These are phyloP conservation scores for Meta bourneti DNA, from an alignment of 2,888 invertebrate genomes.

Conservation along the genomic window DNA sequence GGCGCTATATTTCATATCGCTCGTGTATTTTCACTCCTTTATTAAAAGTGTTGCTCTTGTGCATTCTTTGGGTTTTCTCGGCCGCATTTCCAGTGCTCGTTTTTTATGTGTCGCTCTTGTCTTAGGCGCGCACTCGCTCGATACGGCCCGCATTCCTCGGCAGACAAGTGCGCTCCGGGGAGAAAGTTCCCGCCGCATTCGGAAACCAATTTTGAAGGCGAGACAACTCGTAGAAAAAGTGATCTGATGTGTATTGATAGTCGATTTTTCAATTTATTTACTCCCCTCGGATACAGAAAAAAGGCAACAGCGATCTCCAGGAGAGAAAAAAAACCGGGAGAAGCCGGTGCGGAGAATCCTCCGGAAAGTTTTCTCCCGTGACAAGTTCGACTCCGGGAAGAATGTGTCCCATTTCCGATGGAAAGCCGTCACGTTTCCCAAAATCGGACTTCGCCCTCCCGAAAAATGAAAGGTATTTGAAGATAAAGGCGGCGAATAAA, in stretches of 20 bases:
- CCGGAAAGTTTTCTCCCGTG: neutral
- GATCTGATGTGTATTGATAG: conserved; percentile 52
- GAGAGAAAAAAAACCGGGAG: conserved; percentile 24
- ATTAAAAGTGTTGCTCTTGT: neutral
- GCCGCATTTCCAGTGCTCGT: too few species aligned
- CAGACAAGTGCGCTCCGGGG: neutral
- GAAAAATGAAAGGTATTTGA: conserved; percentile 56
- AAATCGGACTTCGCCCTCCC: conserved; percentile 26
- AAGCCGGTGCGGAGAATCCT: neutral
- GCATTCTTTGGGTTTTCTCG: neutral
- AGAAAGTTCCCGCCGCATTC: neutral
- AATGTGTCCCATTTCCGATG: conserved; percentile 19
- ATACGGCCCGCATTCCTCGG: neutral
- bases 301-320: too few species aligned
- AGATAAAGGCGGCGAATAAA: conserved; percentile 31
- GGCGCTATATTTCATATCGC: too few species aligned
- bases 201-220: conserved; percentile 24
- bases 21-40: too few species aligned
- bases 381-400: conserved; percentile 24
- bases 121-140: neutral
- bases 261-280: conserved; percentile 63
- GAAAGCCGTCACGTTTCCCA: conserved; percentile 48
- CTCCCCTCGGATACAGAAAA: neutral
- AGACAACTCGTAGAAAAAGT: conserved; percentile 22
- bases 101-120: neutral